Evolutionary conservation across 2,113 vertebrate species (phyloP).

Genomic region (Sorex araneus): DNA sequence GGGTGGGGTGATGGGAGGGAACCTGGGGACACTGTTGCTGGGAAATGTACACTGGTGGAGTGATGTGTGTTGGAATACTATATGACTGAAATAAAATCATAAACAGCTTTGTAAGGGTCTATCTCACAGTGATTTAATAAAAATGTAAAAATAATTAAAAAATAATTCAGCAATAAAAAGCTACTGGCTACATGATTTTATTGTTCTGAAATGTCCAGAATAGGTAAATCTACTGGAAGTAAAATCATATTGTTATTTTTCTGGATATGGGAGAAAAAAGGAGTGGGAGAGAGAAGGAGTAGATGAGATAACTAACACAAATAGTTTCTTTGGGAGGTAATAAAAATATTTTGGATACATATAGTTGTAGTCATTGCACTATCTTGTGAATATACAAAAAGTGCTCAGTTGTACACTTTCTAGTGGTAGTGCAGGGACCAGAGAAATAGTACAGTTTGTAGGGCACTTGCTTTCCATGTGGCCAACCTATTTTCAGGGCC

Average conservation of each 20-base stretch:
- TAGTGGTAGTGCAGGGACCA: neutral
- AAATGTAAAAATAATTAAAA: neutral
- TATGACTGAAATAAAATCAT: no score
- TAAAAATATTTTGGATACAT: neutral
- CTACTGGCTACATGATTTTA: neutral
- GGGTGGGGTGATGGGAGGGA: no score
- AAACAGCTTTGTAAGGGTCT: no score
- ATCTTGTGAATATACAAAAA: neutral
- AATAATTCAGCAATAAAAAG: neutral
- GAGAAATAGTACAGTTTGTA: neutral
- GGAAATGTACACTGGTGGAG: no score
- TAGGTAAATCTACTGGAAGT: neutral
- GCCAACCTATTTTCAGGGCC: no score
- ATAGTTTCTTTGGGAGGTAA: neutral
- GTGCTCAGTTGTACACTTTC: slow-evolving; percentile 1
- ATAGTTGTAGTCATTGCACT: neutral
- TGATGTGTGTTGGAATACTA: no score
- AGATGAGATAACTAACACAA: neutral
- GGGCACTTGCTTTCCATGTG: neutral
- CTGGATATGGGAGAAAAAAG: neutral
- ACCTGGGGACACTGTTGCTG: no score
- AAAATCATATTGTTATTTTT: neutral
- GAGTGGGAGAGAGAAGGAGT: neutral
- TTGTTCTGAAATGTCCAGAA: neutral
- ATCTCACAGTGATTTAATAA: no score